Conservation (phyloP, 2,113 vertebrate species). For the Catharus fuscescens region DNA sequence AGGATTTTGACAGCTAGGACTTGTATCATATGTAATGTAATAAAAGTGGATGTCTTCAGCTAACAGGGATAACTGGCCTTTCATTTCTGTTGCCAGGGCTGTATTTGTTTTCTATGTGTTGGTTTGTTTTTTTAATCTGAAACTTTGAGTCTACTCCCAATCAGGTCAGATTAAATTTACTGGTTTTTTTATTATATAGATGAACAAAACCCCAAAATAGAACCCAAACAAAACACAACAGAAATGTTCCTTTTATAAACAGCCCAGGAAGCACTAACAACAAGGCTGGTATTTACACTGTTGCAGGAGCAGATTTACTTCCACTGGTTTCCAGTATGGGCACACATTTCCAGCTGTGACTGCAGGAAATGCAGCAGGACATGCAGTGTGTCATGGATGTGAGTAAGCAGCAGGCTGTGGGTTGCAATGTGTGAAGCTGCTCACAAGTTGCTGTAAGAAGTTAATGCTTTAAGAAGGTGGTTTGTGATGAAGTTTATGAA, state of each 20-base stretch:
- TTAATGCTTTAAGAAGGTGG: neutral
- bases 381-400: neutral
- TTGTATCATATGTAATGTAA: slow-evolving; percentile 78
- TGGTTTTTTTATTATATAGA: neutral
- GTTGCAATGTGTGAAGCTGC: neutral
- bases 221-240: neutral
- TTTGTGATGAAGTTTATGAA: neutral
- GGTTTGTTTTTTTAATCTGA: neutral
- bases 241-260: neutral
- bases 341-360: neutral
- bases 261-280: neutral
- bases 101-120: neutral
- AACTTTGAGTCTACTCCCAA: neutral
- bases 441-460: neutral
- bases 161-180: neutral
- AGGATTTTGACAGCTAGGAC: slow-evolving; percentile 81
- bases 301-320: neutral
- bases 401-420: neutral
- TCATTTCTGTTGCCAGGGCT: neutral
- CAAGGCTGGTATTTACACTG: neutral
- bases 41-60: slow-evolving; percentile 70
- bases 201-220: neutral
- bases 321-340: neutral
- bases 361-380: neutral
- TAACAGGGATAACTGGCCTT: slow-evolving; percentile 68